A percentile compares a stretch with the other conserved stretches of the same genome.
phyloP scores from a whole-genome alignment of 2,797 vertebrate species.

The Mormyrops boulengeri region DNA sequence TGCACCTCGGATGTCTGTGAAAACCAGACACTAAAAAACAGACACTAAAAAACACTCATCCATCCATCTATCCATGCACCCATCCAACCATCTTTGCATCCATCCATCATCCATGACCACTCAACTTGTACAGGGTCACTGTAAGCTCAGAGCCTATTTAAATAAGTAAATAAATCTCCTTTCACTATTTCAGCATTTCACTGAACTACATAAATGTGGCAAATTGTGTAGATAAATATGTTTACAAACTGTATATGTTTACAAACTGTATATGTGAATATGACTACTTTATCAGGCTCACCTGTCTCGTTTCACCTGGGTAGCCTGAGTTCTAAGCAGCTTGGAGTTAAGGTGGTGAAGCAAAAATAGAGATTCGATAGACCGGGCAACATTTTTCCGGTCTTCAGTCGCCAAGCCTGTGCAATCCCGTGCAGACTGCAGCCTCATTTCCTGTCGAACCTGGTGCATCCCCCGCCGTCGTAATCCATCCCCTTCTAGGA shows the following conservation, averaged over 20 bases:
- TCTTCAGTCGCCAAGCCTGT: not conserved
- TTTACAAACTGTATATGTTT: not conserved
- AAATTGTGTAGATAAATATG: not conserved
- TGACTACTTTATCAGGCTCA: not conserved
- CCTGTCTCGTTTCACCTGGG: not conserved
- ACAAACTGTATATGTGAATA: not conserved
- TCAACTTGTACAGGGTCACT: not conserved
- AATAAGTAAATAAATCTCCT: not conserved
- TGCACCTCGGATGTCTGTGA: not conserved
- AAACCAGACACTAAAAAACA: not conserved
- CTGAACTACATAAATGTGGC: not conserved
- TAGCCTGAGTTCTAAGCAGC: not conserved
- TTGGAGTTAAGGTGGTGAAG: not conserved
- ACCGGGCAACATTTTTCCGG: not conserved
- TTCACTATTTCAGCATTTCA: not conserved
- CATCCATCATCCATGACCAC: not conserved
- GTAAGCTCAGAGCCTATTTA: not conserved
- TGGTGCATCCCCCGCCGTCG: no score
- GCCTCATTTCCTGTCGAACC: not conserved
- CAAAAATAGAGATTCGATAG: not conserved
- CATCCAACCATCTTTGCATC: not conserved
- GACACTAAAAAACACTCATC: not conserved
- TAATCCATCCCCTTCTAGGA: not conserved
- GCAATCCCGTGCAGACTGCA: not conserved
- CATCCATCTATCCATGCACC: not conserved